A percentile compares a stretch with the other conserved stretches of the same genome.
phyloP scores from a whole-genome alignment of 1,140 invertebrate genomes.

The Amyelois transitella region DNA sequence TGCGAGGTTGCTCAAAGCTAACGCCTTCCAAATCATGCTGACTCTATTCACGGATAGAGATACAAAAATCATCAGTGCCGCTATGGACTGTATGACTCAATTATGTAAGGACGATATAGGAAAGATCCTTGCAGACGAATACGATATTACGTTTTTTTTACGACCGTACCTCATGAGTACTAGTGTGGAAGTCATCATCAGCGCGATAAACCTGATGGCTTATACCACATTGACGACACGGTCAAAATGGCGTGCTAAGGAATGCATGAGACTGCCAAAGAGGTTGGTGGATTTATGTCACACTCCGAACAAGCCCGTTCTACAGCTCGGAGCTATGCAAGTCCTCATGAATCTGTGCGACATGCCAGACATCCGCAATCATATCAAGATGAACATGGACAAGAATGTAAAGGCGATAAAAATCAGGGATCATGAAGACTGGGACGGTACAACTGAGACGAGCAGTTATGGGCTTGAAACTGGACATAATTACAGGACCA shows the following conservation, averaged over 20 bases:
- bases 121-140: constrained; percentile 43
- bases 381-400: constrained; percentile 41
- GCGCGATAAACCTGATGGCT: constrained; percentile 39
- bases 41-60: constrained; percentile 34
- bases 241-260: constrained; percentile 61
- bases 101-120: constrained; percentile 54
- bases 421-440: constrained; percentile 48
- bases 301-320: constrained; percentile 27
- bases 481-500: constrained; percentile 50
- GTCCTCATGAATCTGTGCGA: constrained; percentile 60
- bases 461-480: constrained; percentile 43
- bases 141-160: constrained; percentile 44
- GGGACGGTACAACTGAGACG: constrained; percentile 55
- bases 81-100: constrained; percentile 58
- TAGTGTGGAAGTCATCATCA: constrained; percentile 37
- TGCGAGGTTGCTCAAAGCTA: constrained; percentile 34
- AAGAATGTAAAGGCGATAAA: constrained; percentile 30
- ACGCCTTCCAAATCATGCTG: constrained; percentile 59
- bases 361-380: constrained; percentile 46
- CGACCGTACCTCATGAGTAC: constrained; percentile 20
- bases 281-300: constrained; percentile 31
- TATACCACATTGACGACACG: constrained; percentile 54
- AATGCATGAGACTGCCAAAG: constrained; percentile 35
- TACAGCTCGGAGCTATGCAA: constrained; percentile 52
- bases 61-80: constrained; percentile 29